Percentiles rank a stretch among this genome's conserved stretches.
Conservation (phyloP, 2,113 vertebrate genomes). For the Neolamprologus variostigma region DNA sequence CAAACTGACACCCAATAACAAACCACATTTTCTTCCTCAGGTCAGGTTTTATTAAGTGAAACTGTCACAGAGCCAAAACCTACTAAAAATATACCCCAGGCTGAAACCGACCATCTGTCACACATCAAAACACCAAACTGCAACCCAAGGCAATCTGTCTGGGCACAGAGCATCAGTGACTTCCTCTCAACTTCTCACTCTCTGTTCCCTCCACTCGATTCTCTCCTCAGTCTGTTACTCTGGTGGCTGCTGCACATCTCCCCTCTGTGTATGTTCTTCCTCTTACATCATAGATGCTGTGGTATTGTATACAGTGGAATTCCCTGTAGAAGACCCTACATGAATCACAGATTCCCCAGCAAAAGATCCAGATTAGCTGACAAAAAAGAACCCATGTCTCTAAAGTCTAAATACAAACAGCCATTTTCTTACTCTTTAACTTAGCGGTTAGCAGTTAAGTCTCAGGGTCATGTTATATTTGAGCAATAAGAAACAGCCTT, state of each 20-base stretch:
- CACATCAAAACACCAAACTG: slow-evolving; percentile 30
- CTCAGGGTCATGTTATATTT: background rate
- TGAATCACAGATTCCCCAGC: background rate
- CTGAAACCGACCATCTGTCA: slow-evolving; percentile 30
- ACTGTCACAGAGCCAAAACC: background rate
- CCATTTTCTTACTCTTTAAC: background rate
- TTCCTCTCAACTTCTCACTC: background rate
- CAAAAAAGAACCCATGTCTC: background rate
- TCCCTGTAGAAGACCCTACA: background rate
- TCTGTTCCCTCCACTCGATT: background rate
- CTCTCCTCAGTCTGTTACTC: background rate
- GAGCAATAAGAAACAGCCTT: background rate
- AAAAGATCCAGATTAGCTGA: background rate
- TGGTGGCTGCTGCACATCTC: background rate
- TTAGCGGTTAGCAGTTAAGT: background rate
- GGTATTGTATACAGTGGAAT: background rate
- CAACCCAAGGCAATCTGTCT: slow-evolving; percentile 9
- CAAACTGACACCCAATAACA: background rate
- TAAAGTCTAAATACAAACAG: background rate
- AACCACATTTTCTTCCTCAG: background rate
- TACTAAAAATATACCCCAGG: background rate
- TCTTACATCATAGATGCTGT: background rate
- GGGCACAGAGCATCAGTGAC: background rate
- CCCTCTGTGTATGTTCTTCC: background rate
- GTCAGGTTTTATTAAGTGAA: background rate